phyloP scores from a whole-genome alignment of 2,113 vertebrate species.

The Otolemur garnettii region DNA sequence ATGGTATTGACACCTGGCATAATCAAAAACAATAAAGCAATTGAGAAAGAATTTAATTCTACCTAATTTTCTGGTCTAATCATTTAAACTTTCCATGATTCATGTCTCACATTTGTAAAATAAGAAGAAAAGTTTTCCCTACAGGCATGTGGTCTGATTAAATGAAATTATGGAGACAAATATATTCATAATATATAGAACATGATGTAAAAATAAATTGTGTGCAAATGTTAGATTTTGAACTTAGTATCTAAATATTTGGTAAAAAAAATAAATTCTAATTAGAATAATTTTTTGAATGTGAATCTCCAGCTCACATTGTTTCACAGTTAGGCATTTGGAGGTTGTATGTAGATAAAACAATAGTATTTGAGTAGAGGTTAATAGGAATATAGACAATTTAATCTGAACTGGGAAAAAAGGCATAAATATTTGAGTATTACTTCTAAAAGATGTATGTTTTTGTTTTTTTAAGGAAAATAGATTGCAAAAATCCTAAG shows the following conservation, averaged over 20 bases:
- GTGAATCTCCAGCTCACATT: neutral
- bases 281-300: neutral
- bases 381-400: neutral
- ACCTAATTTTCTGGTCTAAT: neutral
- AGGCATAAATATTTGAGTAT: neutral
- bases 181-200: neutral
- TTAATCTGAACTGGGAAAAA: neutral
- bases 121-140: neutral
- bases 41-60: neutral
- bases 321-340: neutral
- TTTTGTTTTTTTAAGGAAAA: conserved; percentile 25
- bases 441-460: neutral
- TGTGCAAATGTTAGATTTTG: neutral
- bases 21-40: neutral
- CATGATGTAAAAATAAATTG: neutral
- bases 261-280: neutral
- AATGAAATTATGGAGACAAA: neutral
- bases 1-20: neutral
- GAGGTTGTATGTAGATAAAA: neutral
- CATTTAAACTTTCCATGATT: neutral
- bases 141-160: neutral
- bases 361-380: neutral
- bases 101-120: neutral
- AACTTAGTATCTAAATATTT: neutral
- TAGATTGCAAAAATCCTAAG: neutral